These are phyloP conservation scores for Manis javanica DNA, from an alignment of 2,797 vertebrate species.

Conservation along the genomic window DNA sequence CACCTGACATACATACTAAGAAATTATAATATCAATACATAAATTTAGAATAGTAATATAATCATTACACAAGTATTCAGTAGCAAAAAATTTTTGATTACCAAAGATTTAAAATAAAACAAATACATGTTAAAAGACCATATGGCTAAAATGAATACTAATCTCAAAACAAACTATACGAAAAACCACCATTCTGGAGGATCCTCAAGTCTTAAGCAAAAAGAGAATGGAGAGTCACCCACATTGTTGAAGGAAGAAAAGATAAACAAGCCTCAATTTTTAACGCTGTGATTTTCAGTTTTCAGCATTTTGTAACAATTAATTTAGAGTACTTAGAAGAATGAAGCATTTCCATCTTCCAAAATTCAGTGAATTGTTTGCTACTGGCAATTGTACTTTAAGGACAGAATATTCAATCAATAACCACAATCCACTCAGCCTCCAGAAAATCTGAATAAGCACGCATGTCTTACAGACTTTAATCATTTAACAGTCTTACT, in stretches of 20 bases:
- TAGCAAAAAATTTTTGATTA: not conserved
- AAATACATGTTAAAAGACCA: not conserved
- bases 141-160: not conserved
- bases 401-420: not conserved
- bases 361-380: not conserved
- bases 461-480: not conserved
- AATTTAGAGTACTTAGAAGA: not conserved
- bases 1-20: not conserved
- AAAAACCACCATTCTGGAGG: slow-evolving; percentile 28
- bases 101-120: slow-evolving; percentile 13
- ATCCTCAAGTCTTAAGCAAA: not conserved
- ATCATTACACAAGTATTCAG: not conserved
- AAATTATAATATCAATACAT: not conserved
- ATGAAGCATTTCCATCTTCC: not conserved
- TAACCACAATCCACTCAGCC: not conserved
- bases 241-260: not conserved
- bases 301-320: slow-evolving; percentile 17
- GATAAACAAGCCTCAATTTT: not conserved
- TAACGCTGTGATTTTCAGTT: not conserved
- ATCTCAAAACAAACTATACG: slow-evolving; percentile 19
- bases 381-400: not conserved
- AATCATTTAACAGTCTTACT: slow-evolving; percentile 88
- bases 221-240: not conserved
- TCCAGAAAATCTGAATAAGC: not conserved
- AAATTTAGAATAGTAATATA: not conserved